Conservation (phyloP, 2,113 vertebrate species). For the Ovis aries region DNA sequence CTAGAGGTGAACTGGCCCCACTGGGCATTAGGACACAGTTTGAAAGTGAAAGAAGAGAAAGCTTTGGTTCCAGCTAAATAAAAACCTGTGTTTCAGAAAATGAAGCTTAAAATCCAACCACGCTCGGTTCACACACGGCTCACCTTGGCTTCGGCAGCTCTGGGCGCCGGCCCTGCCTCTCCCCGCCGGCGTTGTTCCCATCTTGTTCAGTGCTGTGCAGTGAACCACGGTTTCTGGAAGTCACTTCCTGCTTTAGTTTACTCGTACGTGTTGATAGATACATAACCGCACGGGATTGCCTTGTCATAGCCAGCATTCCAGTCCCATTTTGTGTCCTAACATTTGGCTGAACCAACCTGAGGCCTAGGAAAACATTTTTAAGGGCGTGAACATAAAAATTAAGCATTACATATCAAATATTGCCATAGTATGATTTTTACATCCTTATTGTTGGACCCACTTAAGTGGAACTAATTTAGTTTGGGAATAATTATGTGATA, state of each 20-base stretch:
- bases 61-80: background rate
- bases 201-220: accelerated
- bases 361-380: too few species aligned
- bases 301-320: accelerated
- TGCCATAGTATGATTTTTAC: too few species aligned
- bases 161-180: background rate
- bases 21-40: background rate
- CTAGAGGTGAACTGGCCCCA: accelerated
- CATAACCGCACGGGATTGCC: accelerated
- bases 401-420: accelerated
- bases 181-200: accelerated
- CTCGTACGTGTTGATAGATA: background rate
- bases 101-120: background rate
- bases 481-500: background rate
- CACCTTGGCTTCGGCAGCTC: accelerated
- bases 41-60: background rate
- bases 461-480: background rate
- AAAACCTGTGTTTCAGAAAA: background rate
- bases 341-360: background rate
- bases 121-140: accelerated
- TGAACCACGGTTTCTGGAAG: background rate
- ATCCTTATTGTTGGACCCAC: background rate
- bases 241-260: background rate
- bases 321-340: accelerated
- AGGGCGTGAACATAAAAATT: background rate